A percentile compares a stretch with the other conserved stretches of the same genome.
Evolutionary conservation across 2,797 vertebrate genomes (phyloP).

Genomic region (Aldrovandia affinis): DNA sequence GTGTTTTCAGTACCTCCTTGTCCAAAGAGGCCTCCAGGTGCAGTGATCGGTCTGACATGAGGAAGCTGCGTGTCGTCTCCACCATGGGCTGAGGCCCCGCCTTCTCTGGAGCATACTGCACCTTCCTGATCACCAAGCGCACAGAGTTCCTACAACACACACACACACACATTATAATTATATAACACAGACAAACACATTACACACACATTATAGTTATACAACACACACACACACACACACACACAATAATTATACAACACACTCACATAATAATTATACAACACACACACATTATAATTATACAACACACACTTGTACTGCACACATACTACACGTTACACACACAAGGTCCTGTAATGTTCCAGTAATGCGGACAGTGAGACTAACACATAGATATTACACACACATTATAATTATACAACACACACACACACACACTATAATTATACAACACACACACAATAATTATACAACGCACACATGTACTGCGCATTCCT

Average conservation of each 20-base stretch:
- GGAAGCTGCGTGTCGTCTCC: slow-evolving; percentile 70
- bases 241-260: too few species aligned
- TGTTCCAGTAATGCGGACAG: too few species aligned
- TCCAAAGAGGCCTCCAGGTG: slow-evolving; percentile 72
- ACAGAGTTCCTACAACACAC: slow-evolving; percentile 7
- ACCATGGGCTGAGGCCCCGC: slow-evolving; percentile 68
- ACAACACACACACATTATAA: not conserved
- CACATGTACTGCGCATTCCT: too few species aligned
- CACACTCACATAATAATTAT: not conserved
- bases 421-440: not conserved
- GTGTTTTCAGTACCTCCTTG: slow-evolving; percentile 34
- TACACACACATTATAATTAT: slow-evolving; percentile 71
- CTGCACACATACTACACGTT: too few species aligned
- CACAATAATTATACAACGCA: too few species aligned
- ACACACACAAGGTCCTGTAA: not conserved
- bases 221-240: slow-evolving; percentile 20
- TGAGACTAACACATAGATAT: not conserved
- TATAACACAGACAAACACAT: slow-evolving; percentile 3
- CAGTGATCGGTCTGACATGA: slow-evolving; percentile 71
- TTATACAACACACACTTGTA: too few species aligned
- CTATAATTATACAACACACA: not conserved
- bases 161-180: not conserved
- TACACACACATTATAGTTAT: slow-evolving; percentile 1
- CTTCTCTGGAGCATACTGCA: slow-evolving; percentile 71
- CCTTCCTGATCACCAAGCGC: slow-evolving; percentile 51